Conservation (phyloP, 2,797 vertebrate species). For the Eutrigla gurnardus region DNA sequence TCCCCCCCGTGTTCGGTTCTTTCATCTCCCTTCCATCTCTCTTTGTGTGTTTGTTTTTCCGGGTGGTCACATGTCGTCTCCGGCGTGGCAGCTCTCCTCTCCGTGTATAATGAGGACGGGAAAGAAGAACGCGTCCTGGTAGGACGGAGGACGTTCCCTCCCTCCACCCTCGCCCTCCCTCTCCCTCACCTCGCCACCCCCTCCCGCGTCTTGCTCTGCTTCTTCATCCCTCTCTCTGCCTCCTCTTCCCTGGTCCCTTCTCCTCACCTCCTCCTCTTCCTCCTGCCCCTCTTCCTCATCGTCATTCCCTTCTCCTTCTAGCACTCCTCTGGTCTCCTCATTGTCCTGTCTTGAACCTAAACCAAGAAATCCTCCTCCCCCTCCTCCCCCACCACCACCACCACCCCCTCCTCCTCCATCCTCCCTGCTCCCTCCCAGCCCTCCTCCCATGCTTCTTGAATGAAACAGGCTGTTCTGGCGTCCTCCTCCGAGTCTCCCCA, state of each 20-base stretch:
- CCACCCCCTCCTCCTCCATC: constrained; percentile 73
- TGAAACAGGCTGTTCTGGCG: constrained; percentile 87
- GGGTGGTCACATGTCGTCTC: constrained; percentile 80
- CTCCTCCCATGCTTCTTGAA: constrained; percentile 90
- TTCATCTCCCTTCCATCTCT: constrained; percentile 38
- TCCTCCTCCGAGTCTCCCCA: constrained; percentile 83
- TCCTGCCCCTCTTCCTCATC: constrained; percentile 73
- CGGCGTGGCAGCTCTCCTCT: constrained; percentile 87
- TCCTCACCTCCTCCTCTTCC: constrained; percentile 45
- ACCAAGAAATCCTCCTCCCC: constrained; percentile 80
- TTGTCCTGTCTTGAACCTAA: constrained; percentile 85
- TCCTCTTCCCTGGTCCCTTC: constrained; percentile 64
- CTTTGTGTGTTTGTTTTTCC: constrained; percentile 18
- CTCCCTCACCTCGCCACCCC: constrained; percentile 70
- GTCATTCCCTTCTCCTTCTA: constrained; percentile 83
- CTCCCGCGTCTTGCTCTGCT: constrained; percentile 67
- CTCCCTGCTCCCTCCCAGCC: constrained; percentile 81
- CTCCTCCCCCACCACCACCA: constrained; percentile 53
- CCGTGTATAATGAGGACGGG: constrained; percentile 87
- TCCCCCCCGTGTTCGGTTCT: constrained; percentile 15
- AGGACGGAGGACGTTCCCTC: constrained; percentile 83
- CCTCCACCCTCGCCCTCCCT: constrained; percentile 63
- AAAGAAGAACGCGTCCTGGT: constrained; percentile 88
- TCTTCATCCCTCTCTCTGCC: constrained; percentile 72
- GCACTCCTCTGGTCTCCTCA: constrained; percentile 86